Percentiles rank a stretch among this genome's conserved stretches.
Conservation (phyloP, 2,888 invertebrate genomes). For the Nematopogon swammerdamellus region DNA sequence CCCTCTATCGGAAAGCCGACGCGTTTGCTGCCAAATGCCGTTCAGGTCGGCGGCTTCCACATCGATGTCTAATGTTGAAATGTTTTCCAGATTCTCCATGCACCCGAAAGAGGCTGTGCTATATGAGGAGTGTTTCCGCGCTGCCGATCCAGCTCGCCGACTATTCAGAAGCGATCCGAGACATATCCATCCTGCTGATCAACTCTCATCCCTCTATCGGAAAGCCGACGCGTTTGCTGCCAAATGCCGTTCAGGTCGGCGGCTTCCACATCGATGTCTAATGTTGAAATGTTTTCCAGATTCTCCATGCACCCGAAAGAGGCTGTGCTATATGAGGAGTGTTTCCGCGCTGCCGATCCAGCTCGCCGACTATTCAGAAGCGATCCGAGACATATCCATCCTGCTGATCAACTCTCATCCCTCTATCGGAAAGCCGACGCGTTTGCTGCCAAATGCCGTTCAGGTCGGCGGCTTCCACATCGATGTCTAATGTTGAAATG, state of each 20-base stretch:
- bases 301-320: constrained; percentile 1
- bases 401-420: neutral
- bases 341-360: neutral
- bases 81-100: too few species aligned
- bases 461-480: neutral
- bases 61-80: neutral
- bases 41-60: neutral
- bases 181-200: neutral
- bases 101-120: neutral
- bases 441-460: neutral
- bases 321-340: neutral
- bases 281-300: too few species aligned
- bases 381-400: neutral
- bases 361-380: neutral
- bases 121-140: neutral
- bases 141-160: neutral
- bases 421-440: neutral
- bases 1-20: neutral
- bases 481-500: too few species aligned
- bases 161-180: neutral
- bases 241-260: neutral
- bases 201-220: neutral
- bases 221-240: neutral
- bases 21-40: neutral
- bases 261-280: neutral